Base-by-base conservation (phyloP, 2,888 invertebrate species). In the Hoplodrina blanda region DNA sequence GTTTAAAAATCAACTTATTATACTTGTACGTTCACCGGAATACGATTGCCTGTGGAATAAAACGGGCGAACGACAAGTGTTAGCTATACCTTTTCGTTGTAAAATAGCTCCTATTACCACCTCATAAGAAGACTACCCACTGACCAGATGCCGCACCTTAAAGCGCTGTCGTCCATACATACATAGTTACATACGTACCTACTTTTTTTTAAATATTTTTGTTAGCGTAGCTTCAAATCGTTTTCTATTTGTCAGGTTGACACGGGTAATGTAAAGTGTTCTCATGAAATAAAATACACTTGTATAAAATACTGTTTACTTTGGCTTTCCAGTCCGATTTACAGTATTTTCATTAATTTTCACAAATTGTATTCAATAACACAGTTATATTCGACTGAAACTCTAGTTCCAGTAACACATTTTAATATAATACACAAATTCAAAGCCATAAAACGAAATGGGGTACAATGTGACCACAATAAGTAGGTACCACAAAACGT, bases 271-370 rank as follows among this genome's bases (percentile, higher is more conserved):
- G 19, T 17, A 11, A 7, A 19, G 4, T n/a, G 56, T 56, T n/a
- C 10, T 30, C 11, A 20, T 44, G 3, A 85, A 90, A 91, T 88
- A 81, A 91, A 90, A 91, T 62, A 70, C 80, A 54, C 37, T 37
- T 86, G 79, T 94, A 94, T 91, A 94, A 95, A 96, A 95, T 95
- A 96, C 95, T 95, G 95, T 95, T 95, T 95, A 95, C 95, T 96
- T 96, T 96, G 95, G 95, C 95, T 95, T 95, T 92, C 89, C 94
- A 95, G 92, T 95, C 95, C 91, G 93, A 94, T 94, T 93, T 94
- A 95, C 95, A 96, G 95, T 96, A 96, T 95, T 94, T 91, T 88
- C 81, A 86, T 87, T 81, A 81, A 88, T 90, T 92, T 95, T 93
- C 91, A 93, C 92, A 94, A 94, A 92, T 91, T 87, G 91, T 92